Evolutionary conservation across 2,113 vertebrate species (phyloP).

Genomic region (Neopipo cinnamomea): DNA sequence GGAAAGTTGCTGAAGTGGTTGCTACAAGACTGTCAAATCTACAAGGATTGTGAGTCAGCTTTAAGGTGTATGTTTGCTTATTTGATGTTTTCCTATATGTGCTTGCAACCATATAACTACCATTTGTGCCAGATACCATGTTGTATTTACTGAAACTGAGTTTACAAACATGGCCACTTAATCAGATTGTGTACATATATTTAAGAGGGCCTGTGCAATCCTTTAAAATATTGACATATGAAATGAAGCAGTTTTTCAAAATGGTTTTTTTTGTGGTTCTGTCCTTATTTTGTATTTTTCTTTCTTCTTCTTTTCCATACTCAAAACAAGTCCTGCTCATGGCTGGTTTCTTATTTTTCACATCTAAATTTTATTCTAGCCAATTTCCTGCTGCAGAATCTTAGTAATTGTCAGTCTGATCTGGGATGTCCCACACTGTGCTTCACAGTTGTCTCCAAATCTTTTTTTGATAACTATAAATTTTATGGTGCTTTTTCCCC

Average conservation of each 20-base stretch:
- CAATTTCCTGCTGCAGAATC: neutral
- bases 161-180: neutral
- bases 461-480: neutral
- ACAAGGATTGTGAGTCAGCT: neutral
- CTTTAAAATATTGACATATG: neutral
- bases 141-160: neutral
- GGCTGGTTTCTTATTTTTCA: neutral
- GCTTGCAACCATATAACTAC: neutral
- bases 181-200: neutral
- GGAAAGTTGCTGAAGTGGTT: neutral
- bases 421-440: neutral
- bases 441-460: neutral
- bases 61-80: neutral
- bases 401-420: neutral
- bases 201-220: neutral
- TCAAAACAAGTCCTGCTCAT: neutral
- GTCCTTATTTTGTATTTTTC: neutral
- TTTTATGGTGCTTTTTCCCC: neutral
- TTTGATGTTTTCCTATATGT: neutral
- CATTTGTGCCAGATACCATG: neutral
- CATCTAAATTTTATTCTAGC: neutral
- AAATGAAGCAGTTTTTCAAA: neutral
- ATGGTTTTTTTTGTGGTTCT: neutral
- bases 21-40: neutral
- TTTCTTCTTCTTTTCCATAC: neutral